Evolutionary conservation across 2,113 vertebrate species (phyloP).

Genomic region (Psophia crepitans): DNA sequence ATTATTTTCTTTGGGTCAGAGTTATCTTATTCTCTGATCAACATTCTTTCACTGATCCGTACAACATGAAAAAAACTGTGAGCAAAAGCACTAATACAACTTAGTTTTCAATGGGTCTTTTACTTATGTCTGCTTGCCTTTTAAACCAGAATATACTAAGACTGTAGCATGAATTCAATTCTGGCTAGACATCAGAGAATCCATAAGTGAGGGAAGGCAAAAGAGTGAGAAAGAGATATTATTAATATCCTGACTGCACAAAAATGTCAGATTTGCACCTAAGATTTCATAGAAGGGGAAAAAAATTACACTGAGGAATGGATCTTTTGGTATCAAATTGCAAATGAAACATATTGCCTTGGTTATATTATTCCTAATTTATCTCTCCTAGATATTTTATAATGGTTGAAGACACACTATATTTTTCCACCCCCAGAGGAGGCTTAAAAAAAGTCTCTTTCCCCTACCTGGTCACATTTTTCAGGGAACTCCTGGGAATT

Average conservation of each 20-base stretch:
- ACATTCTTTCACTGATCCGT: not conserved
- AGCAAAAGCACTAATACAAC: not conserved
- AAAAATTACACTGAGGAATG: not conserved
- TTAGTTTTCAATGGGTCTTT: not conserved
- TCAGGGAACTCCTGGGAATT: not conserved
- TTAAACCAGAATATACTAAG: not conserved
- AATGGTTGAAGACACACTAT: not conserved
- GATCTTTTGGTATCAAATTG: not conserved
- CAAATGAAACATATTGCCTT: not conserved
- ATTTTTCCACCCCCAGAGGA: not conserved
- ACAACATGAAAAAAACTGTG: not conserved
- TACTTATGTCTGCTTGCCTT: not conserved
- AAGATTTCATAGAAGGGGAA: not conserved
- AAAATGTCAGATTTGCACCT: not conserved
- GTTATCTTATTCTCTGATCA: not conserved
- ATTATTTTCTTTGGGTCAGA: not conserved
- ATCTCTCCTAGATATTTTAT: not conserved
- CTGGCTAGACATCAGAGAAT: not conserved
- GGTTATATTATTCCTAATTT: not conserved
- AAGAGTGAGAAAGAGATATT: not conserved
- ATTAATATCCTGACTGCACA: not conserved
- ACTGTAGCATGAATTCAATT: not conserved
- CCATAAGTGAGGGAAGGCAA: not conserved
- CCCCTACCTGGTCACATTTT: not conserved
- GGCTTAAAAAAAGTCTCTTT: not conserved